Base-by-base conservation (phyloP, 2,888 invertebrate genomes). In the Cheilosia vulpina region DNA sequence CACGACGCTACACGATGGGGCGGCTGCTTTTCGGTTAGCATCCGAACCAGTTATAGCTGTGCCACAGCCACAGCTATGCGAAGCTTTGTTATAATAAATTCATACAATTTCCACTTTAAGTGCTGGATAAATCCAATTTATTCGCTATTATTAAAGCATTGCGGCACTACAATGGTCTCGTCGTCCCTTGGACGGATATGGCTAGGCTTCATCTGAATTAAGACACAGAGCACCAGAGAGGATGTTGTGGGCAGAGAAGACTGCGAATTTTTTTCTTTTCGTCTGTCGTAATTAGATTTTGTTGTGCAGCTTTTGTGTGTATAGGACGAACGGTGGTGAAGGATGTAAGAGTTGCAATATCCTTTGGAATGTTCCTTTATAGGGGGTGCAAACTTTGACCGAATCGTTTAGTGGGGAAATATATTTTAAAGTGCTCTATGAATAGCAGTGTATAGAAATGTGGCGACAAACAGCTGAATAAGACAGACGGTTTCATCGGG, bases 111-210 rank as follows among this genome's bases (percentile, higher is more conserved):
- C 80, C 85, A 77, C 80, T 77, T 77, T 77, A 85, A 85, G 80
- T 62, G 76, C 72, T 62, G 72, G 80, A 81, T 81, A 81, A 85
- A 85, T 85, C 80, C 76, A 85, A 85, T 85, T 85, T 85, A 85
- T 77, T 80, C 80, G 85, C 76, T 72, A 77, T 85, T 85, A 85
- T 85, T 85, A 85, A 81, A 85, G 80, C 81, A 63, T 72, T 85
- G 80, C 80, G 72, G 76, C 72, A 76, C 57, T 72, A 80, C 80
- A 76, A 80, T 72, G 80, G 76, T 62, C 71, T 69, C 60, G 63
- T 34, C 50, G 31, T 66, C 63, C 43, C 71, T 11, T 17, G 47
- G 53, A 60, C 65, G 75, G 76, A 76, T 82, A 66, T 45, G 71
- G 31, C 53, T 72, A 65, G 75, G 76, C 66, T 77, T 76, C 71